Percentiles rank a stretch among this genome's conserved stretches.
Evolutionary conservation across 1,140 invertebrate genomes (phyloP).

Genomic region (Mamestra configurata): DNA sequence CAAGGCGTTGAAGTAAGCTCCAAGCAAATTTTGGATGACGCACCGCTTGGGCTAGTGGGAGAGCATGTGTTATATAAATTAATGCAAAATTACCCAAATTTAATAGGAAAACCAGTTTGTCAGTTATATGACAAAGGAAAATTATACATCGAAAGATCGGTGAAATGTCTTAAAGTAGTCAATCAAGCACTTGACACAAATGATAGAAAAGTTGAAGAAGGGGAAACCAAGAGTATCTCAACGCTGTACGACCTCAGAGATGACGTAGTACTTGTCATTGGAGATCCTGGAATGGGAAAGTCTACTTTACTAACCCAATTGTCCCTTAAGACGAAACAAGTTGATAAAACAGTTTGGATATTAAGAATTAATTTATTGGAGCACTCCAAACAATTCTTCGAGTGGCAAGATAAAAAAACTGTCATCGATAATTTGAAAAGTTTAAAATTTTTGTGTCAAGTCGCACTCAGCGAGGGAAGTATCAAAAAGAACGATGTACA

Average conservation of each 20-base stretch:
- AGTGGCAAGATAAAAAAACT: not conserved
- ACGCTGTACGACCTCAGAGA: not conserved
- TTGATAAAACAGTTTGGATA: not conserved
- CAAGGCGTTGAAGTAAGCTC: not conserved
- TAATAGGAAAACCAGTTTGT: not conserved
- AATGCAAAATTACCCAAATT: not conserved
- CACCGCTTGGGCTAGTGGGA: not conserved
- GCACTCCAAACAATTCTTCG: not conserved
- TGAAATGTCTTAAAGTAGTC: too few relatives aligned
- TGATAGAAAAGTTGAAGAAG: too few relatives aligned
- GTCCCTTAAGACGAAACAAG: slow-evolving; percentile 11
- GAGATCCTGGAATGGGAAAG: slow-evolving; percentile 13
- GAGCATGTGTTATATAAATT: not conserved
- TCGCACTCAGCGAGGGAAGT: not conserved
- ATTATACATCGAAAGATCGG: not conserved
- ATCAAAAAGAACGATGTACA: not conserved
- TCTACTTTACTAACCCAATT: not conserved
- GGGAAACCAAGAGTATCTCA: too few relatives aligned
- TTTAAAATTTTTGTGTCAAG: slow-evolving; percentile 9
- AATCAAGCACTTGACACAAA: too few relatives aligned
- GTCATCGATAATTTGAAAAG: not conserved
- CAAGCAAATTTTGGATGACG: not conserved
- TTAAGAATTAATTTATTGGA: slow-evolving; percentile 12
- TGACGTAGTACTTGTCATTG: not conserved
- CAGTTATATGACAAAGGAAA: not conserved